Base-by-base conservation (phyloP, 64 coral and sea anemone genomes). In the Dendrophyllia cribrosa region DNA sequence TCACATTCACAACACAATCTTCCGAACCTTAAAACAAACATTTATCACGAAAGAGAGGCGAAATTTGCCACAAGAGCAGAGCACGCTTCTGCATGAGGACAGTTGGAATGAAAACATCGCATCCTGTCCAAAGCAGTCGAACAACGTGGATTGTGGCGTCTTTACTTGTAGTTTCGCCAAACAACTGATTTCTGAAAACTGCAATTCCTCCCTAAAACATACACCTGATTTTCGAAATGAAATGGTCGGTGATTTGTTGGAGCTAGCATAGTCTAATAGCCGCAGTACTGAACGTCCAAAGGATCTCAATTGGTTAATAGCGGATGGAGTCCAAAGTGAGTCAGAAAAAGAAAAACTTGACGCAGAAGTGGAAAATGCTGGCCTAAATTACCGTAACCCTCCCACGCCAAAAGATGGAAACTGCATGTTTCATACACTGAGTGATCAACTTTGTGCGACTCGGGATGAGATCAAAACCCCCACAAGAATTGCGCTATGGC, bases 401-500 rank as follows among this genome's bases (percentile, higher is more conserved):
- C n/a, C n/a, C n/a, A n/a, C n/a, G n/a, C n/a, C n/a, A n/a, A n/a
- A n/a, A n/a, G n/a, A n/a, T n/a, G n/a, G n/a, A n/a, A n/a, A n/a
- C n/a, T n/a, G n/a, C n/a, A n/a, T n/a, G n/a, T 77, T 89, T 24
- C 87, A 89, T 59, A 72, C 87, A 76, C 16, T 77, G 58, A 89
- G 87, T 77, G 87, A 89, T 72, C 87, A 89, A 73, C 87, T 89
- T 9, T n/a, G 46, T 46, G 23, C 49, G 87, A 20, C 43, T 89
- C 49, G 74, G 44, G 49, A 43, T 50, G 0, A 43, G 70, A 14
- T 21, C 13, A 19, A 51, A 60, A 15, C 49, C 72, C 21, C 50
- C 43, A n/a, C 15, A 9, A 14, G 56, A 76, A 7, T 59, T 77
- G 43, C 55, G 87, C 25, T 23, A 22, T 19, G 14, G 52, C 70